These are phyloP conservation scores for Butorides virescens DNA, from an alignment of 2,113 vertebrate genomes.

Conservation along the genomic window DNA sequence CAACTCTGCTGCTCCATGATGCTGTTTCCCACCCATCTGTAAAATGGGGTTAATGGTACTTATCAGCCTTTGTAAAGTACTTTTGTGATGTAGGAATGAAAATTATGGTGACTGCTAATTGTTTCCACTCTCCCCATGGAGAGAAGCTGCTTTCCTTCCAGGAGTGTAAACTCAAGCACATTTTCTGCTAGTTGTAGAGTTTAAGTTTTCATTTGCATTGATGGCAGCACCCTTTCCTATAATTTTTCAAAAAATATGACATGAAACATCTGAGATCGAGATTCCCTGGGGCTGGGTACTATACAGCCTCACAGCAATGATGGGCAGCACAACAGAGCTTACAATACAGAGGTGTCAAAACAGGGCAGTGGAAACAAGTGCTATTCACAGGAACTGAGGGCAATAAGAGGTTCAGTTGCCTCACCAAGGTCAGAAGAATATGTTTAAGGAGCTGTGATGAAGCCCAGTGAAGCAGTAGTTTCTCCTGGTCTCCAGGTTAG, in stretches of 20 bases:
- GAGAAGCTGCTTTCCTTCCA: neutral
- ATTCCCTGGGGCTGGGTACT: neutral
- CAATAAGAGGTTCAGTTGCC: neutral
- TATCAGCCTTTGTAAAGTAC: neutral
- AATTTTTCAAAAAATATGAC: neutral
- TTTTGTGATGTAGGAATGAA: neutral
- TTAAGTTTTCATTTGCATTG: neutral
- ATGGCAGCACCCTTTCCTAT: neutral
- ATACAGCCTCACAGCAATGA: neutral
- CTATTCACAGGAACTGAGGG: neutral
- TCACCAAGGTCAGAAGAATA: neutral
- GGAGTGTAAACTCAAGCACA: neutral
- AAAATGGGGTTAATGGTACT: conserved; percentile 40
- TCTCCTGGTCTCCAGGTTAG: neutral
- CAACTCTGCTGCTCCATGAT: conserved; percentile 37
- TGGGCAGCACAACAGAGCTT: neutral
- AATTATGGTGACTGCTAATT: conserved; percentile 8
- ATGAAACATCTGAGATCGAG: neutral
- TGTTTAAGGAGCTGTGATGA: neutral
- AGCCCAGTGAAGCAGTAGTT: accelerated
- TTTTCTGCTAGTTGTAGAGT: neutral
- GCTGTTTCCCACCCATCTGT: conserved; percentile 28
- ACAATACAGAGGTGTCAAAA: neutral
- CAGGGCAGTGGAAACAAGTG: neutral
- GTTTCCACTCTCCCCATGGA: conserved; percentile 1